Evolutionary conservation across 1,140 invertebrate species (phyloP), one percentile per base, ranked within the genome.

Genomic region (Drosophila nannoptera): DNA sequence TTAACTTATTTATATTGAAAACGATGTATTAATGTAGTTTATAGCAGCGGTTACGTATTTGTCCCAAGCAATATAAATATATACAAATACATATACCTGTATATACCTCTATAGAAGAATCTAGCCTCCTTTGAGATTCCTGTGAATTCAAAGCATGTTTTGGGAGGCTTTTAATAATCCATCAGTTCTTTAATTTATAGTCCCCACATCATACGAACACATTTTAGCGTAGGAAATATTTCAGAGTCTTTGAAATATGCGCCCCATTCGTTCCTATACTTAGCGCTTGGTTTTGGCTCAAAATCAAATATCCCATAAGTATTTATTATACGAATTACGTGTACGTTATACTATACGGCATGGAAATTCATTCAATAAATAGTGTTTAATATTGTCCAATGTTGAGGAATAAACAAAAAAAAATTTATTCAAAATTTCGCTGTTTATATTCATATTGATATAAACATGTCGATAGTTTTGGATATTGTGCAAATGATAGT

Each of bases 401-500:
- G 50, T 54, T 63, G 7, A 7, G 9, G 59, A 55, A 42, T 33
- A 42, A 29, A 9, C 40, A 7, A 67, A 53, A 50, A 67, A 48
- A 50, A 58, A 45, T 59, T 33, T 36, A n/a, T 58, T 38, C 50
- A 22, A 46, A 38, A 56, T 35, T 58, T 6, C 29, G 6, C 2
- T 14, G 31, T 32, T 14, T 9, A 36, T 29, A n/a, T 7, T 35
- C 11, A 7, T 29, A n/a, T 4, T 2, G 1, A 43, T 16, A 38
- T 7, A 32, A 77, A 43, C 36, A 83, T 83, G 80, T 80, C 81
- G 8, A 32, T 76, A 8, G 60, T 86, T 33, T 63, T 83, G 29
- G 69, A 80, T 76, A 46, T 84, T 8, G 43, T 86, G 6, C 76
- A 83, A 46, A 52, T 55, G n/a, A 50, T 84, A 22, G 60, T 83